Conservation (phyloP, 37 sponge, comb jelly and placozoan genomes). For the Haliclona indistincta region DNA sequence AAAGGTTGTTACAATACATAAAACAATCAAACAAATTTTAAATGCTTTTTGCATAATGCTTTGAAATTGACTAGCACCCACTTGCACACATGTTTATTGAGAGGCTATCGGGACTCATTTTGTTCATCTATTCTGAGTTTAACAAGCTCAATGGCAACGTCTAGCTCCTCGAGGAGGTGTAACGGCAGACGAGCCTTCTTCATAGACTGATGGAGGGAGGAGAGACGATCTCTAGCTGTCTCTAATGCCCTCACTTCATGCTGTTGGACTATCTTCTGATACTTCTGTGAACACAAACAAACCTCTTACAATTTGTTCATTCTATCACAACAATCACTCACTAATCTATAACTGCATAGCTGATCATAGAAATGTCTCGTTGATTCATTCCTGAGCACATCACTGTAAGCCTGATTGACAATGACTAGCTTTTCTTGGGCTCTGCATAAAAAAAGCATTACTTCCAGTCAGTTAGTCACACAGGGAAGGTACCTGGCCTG, state of each 20-base stretch:
- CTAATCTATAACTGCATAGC: conserved; percentile 80
- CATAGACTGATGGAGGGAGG: conserved; percentile 13
- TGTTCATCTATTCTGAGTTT: neutral
- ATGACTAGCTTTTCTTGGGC: conserved; percentile 57
- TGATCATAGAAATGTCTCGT: conserved; percentile 69
- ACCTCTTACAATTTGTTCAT: neutral
- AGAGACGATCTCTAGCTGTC: conserved; percentile 44
- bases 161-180: conserved; percentile 45
- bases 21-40: too few species aligned
- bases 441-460: conserved; percentile 19
- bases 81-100: too few species aligned
- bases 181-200: conserved; percentile 50
- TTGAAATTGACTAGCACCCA: too few species aligned
- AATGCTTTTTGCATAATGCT: too few species aligned
- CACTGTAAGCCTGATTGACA: conserved; percentile 81
- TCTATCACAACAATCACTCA: conserved; percentile 6
- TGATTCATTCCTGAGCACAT: conserved; percentile 66
- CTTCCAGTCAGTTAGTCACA: too few species aligned
- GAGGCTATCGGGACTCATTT: too few species aligned
- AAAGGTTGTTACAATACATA: too few species aligned
- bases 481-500: conserved; percentile 52
- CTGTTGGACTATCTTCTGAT: conserved; percentile 31
- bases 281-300: conserved; percentile 27
- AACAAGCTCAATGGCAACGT: conserved; percentile 47
- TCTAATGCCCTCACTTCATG: conserved; percentile 1